Conservation (phyloP, 1,140 invertebrate genomes). For the Drosophila parabipectinata region DNA sequence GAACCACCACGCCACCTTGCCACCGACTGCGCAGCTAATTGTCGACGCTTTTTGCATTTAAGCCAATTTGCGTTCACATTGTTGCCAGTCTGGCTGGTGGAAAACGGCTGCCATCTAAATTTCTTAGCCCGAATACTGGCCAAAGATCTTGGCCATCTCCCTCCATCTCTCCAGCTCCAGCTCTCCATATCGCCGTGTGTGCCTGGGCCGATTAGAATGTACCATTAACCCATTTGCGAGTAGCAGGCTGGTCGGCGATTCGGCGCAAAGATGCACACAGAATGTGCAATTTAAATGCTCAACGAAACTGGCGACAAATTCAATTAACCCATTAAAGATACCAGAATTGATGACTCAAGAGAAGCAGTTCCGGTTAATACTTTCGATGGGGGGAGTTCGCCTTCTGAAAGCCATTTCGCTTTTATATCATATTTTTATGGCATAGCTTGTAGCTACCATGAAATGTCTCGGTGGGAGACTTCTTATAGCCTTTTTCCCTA, state of each 20-base stretch:
- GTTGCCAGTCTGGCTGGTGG: conserved; percentile 42
- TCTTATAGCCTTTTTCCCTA: background rate
- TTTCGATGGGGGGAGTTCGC: conserved; percentile 3
- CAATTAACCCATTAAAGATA: conserved; percentile 42
- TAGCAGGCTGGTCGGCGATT: conserved; percentile 11
- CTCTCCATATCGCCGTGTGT: conserved; percentile 27
- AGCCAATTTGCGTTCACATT: conserved; percentile 74
- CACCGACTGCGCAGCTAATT: conserved; percentile 71
- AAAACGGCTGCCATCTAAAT: conserved; percentile 70
- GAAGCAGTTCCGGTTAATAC: background rate
- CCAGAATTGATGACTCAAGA: conserved; percentile 18
- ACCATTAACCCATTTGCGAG: conserved; percentile 74
- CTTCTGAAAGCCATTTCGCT: background rate
- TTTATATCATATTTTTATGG: background rate
- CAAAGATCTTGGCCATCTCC: conserved; percentile 41
- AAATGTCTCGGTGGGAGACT: too few species aligned
- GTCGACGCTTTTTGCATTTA: conserved; percentile 72
- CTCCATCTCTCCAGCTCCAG: conserved; percentile 15
- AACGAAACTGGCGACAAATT: conserved; percentile 45
- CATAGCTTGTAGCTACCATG: too few species aligned
- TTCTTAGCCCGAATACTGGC: conserved; percentile 61
- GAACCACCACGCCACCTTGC: conserved; percentile 25
- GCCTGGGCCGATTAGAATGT: conserved; percentile 63
- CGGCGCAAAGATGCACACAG: conserved; percentile 47
- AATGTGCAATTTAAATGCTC: conserved; percentile 33